phyloP scores from a whole-genome alignment of 2,113 vertebrate species.

The Gracilinanus agilis region DNA sequence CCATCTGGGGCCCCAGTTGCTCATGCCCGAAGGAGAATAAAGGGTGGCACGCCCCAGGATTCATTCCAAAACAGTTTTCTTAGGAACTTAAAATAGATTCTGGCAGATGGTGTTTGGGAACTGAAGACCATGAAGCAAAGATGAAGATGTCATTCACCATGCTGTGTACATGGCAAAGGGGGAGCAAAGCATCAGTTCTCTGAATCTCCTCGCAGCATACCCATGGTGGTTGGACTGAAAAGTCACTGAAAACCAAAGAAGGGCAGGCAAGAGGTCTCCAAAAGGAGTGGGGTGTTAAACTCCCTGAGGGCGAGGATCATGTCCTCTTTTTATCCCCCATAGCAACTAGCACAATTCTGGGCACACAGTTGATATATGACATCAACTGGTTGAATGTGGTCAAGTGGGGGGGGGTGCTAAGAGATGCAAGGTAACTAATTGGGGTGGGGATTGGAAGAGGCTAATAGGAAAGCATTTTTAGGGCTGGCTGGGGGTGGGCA shows the following conservation, averaged over 20 bases:
- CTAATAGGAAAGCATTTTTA: background rate
- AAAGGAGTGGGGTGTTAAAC: background rate
- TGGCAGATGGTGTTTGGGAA: constrained; percentile 80
- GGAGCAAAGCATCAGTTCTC: background rate
- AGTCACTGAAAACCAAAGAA: constrained; percentile 10
- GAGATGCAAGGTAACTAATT: background rate
- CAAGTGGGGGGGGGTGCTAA: background rate
- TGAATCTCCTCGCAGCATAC: background rate
- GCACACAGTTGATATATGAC: background rate
- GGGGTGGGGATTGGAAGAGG: background rate
- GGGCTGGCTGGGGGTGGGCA: background rate
- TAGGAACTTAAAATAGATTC: constrained; percentile 86
- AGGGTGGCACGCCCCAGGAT: constrained; percentile 73
- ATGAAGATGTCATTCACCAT: constrained; percentile 74
- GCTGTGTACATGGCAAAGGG: constrained; percentile 58
- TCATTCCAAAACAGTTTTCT: constrained; percentile 84
- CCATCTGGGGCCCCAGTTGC: constrained; percentile 50
- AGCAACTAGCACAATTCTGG: background rate
- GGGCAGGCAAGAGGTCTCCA: background rate
- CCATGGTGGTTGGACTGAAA: background rate
- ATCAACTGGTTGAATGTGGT: background rate
- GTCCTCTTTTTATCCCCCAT: background rate
- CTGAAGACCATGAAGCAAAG: constrained; percentile 68
- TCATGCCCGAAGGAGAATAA: constrained; percentile 59
- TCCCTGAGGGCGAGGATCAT: background rate